Evolutionary conservation across 1,140 invertebrate species (phyloP).

Genomic region (Sitobion miscanthi): DNA sequence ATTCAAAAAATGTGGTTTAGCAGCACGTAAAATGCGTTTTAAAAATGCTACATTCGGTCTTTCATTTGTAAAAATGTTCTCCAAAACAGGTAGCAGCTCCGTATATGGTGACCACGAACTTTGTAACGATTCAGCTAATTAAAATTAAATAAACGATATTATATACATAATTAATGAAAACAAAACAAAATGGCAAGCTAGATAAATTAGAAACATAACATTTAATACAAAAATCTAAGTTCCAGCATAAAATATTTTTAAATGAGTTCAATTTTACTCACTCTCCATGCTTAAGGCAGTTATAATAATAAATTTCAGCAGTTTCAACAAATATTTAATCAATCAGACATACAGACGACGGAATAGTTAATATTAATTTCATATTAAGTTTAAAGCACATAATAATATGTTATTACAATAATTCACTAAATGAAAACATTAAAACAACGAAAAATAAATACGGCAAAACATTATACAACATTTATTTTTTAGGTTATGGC

Average conservation of each 20-base stretch:
- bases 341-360: background rate
- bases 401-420: background rate
- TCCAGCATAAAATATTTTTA: background rate
- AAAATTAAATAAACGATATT: background rate
- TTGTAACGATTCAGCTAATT: constrained; percentile 30
- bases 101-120: constrained; percentile 53
- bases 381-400: background rate
- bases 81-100: constrained; percentile 40
- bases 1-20: constrained; percentile 84
- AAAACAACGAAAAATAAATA: background rate
- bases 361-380: background rate
- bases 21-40: constrained; percentile 49
- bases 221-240: background rate
- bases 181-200: background rate
- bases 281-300: background rate
- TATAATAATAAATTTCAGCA: background rate
- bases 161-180: background rate
- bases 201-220: background rate
- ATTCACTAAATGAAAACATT: background rate
- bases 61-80: constrained; percentile 54
- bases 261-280: background rate
- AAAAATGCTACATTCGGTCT: constrained; percentile 52
- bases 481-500: constrained; percentile 35
- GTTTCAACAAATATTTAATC: background rate
- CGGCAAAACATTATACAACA: background rate